phyloP scores from a whole-genome alignment of 2,888 invertebrate genomes.

The Tiphia femorata region DNA sequence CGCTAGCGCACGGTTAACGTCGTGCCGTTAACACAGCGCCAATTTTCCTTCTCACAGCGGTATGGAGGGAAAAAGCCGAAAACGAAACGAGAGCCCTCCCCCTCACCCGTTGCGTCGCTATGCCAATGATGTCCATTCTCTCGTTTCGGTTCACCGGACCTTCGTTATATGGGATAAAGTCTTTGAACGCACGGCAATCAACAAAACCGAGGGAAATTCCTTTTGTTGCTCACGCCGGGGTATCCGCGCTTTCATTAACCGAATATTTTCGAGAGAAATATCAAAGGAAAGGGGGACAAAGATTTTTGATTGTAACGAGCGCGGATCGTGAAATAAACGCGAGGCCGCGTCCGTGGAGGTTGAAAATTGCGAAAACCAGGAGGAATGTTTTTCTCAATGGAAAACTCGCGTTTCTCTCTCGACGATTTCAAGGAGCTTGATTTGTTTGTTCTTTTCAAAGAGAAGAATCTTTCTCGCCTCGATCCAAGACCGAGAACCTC shows the following conservation, averaged over 20 bases:
- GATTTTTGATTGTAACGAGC: too few species aligned
- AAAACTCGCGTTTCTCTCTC: neutral
- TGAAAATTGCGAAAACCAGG: too few species aligned
- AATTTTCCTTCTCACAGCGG: neutral
- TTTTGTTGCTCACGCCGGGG: too few species aligned
- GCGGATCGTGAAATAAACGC: too few species aligned
- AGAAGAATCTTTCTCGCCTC: neutral
- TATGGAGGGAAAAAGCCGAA: neutral
- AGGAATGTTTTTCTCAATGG: too few species aligned
- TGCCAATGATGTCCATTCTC: neutral
- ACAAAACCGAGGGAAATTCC: conserved; percentile 1
- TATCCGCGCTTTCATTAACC: neutral
- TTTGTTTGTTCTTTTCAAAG: too few species aligned
- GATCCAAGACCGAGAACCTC: neutral
- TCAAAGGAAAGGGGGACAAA: neutral
- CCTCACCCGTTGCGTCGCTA: too few species aligned
- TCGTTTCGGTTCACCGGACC: neutral
- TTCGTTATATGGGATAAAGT: neutral
- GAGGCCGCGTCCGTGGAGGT: too few species aligned
- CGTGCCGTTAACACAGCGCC: neutral
- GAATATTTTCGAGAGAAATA: neutral
- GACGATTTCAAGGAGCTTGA: neutral
- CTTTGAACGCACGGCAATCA: neutral
- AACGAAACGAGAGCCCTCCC: neutral
- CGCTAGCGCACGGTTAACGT: too few species aligned